Evolutionary conservation across 2,888 invertebrate species (phyloP).

Genomic region (Polydrusus cervinus): DNA sequence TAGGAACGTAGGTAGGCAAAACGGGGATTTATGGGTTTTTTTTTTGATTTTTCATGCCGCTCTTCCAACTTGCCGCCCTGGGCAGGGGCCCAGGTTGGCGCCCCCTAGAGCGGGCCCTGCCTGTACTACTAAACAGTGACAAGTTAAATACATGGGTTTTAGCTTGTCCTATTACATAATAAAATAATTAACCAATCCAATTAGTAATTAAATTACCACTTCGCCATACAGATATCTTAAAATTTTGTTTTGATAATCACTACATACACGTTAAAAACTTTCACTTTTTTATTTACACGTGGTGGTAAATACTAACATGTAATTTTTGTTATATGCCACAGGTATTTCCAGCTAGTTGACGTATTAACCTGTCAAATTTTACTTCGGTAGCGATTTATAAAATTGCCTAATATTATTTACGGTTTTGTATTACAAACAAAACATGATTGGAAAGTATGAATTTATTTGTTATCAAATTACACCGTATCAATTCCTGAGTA

Average conservation of each 20-base stretch:
- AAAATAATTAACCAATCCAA: conserved; percentile 6
- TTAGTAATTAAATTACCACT: conserved; percentile 19
- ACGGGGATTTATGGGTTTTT: no score
- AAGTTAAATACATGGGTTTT: neutral
- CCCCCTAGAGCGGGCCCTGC: no score
- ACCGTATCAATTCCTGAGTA: neutral
- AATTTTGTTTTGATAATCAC: conserved; percentile 17
- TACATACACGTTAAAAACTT: conserved; percentile 18
- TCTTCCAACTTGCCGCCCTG: no score
- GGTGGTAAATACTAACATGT: neutral
- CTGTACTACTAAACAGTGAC: neutral
- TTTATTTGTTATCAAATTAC: neutral
- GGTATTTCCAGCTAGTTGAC: conserved; percentile 31
- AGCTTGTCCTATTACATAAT: neutral
- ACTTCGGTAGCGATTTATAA: conserved; percentile 43
- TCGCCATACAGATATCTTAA: conserved; percentile 3
- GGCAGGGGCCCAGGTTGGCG: no score
- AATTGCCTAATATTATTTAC: conserved; percentile 42
- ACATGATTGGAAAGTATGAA: conserved; percentile 13
- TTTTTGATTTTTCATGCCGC: no score
- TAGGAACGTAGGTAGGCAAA: no score
- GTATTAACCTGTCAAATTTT: conserved; percentile 42
- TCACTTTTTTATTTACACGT: conserved; percentile 28
- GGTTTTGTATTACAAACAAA: conserved; percentile 23
- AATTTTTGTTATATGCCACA: conserved; percentile 10